Base-by-base conservation (phyloP, 2,888 invertebrate species). In the Noctua janthina region DNA sequence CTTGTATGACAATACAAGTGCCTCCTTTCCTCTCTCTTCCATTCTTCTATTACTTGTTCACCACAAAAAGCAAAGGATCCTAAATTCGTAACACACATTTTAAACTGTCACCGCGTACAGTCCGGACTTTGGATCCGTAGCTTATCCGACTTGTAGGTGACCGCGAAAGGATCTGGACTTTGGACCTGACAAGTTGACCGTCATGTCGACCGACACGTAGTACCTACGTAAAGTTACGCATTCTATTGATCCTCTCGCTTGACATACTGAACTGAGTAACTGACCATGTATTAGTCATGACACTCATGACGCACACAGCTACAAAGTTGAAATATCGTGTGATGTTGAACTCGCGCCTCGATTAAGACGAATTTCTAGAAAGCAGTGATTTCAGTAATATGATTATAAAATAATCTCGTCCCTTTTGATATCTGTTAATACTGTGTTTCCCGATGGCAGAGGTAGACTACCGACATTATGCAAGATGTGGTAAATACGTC, bases 91-190 rank as follows among this genome's bases (percentile, higher is more conserved):
- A 29, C 10, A 15, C 35, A 46, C 17, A 54, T 39, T 83, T 67
- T 59, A 39, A 82, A 73, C 69, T 74, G 79, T 51, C 17, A 51
- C 43, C 17, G 64, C 46, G 46, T 8, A 64, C 11, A 29, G 39
- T 39, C n/a, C 15, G 69, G n/a, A 79, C 85, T 80, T 82, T 29
- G 85, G 43, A 82, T 66, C 69, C 51, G n/a, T 43, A 64, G n/a
- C n/a, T 66, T 70, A 64, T 29, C 69, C 11, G 35, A 51, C 49
- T n/a, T 8, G 15, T 56, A 74, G 39, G 46, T 56, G 74, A 67
- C 20, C 15, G 35, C 39, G 43, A 35, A 49, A 74, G 64, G 54
- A 82, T 15, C 51, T 23, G 54, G n/a, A 76, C 83, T 81, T 76
- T 15, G 62, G 46, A 81, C 43, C 43, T 35, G 11, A 5, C 7